These are phyloP conservation scores for Polydrusus tereticollis DNA, from an alignment of 2,888 invertebrate species.

Conservation along the genomic window DNA sequence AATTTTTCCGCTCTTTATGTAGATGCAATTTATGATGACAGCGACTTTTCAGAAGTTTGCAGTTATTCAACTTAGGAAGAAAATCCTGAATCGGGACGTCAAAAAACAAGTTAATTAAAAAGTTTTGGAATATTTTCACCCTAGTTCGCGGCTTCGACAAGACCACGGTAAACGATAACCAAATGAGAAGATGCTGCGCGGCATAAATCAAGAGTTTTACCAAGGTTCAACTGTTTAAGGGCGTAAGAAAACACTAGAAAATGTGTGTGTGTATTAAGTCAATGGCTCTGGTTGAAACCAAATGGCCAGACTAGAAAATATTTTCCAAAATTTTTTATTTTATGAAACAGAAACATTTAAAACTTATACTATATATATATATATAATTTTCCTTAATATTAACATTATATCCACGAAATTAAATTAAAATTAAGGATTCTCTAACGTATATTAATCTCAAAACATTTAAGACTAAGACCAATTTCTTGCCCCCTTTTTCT, in stretches of 20 bases:
- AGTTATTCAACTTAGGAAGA: constrained; percentile 22
- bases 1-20: constrained; percentile 20
- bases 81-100: constrained; percentile 13
- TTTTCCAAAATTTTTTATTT: constrained; percentile 64
- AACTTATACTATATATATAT: constrained; percentile 66
- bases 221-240: no score
- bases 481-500: no score
- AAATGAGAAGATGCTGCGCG: neutral
- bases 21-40: constrained; percentile 33
- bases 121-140: constrained; percentile 10
- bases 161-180: neutral
- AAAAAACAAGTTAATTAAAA: constrained; percentile 41
- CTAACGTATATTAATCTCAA: no score
- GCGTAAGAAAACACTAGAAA: no score
- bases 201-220: no score
- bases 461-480: no score
- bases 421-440: no score
- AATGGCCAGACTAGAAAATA: constrained; percentile 5
- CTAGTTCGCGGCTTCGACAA: constrained; percentile 25
- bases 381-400: constrained; percentile 63
- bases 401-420: constrained; percentile 55
- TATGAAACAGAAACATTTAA: constrained; percentile 67
- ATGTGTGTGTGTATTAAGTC: no score
- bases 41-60: constrained; percentile 12
- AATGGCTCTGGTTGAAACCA: no score